Conservation (phyloP, 2,113 vertebrate species). For the Alces alces region DNA sequence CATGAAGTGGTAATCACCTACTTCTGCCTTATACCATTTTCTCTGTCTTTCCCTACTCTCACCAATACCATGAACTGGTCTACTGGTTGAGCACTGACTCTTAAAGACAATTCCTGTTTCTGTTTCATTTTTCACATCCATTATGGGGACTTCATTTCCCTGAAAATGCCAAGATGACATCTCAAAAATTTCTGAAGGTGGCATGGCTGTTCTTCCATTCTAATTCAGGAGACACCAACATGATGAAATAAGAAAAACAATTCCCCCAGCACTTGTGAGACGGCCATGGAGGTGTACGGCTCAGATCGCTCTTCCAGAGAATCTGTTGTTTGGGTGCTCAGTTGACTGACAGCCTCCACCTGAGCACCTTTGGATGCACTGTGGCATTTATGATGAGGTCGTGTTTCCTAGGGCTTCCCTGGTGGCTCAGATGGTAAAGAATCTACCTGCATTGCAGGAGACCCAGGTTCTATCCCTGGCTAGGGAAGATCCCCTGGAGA, state of each 20-base stretch:
- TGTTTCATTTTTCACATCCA: not conserved
- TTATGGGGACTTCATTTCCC: not conserved
- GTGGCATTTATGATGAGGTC: not conserved
- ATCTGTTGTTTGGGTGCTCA: not conserved
- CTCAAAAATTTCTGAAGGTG: not conserved
- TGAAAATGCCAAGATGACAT: not conserved
- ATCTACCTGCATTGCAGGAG: not conserved
- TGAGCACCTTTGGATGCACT: not conserved
- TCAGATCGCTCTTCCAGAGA: not conserved
- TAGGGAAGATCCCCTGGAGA: not conserved
- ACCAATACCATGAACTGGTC: not conserved
- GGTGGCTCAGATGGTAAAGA: not conserved
- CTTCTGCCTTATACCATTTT: not conserved
- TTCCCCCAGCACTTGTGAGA: not conserved
- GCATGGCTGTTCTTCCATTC: not conserved
- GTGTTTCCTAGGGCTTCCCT: not conserved
- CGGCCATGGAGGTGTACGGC: not conserved
- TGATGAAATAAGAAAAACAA: not conserved
- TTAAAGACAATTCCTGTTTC: not conserved
- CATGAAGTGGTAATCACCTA: not conserved
- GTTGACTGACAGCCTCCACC: not conserved
- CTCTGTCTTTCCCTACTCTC: not conserved
- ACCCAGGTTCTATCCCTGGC: not conserved
- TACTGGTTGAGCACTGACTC: not conserved
- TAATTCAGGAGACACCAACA: not conserved